Conservation (phyloP, 2,113 vertebrate species). For the Platichthys stellatus region DNA sequence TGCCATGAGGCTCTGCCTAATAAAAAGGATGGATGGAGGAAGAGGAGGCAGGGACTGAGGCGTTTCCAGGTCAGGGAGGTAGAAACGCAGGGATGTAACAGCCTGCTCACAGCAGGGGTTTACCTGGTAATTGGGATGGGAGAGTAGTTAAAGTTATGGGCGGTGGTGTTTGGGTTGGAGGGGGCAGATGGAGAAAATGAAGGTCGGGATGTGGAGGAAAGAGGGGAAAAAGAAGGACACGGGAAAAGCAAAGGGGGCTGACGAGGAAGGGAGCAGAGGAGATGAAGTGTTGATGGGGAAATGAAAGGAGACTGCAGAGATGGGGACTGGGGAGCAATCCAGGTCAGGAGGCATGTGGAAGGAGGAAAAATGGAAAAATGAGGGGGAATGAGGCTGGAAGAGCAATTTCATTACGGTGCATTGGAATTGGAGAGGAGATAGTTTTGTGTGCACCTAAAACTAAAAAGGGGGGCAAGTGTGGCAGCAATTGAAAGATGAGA, state of each 20-base stretch:
- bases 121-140: constrained; percentile 68
- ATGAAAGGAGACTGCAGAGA: neutral
- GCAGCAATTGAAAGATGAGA: constrained; percentile 11
- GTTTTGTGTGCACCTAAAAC: constrained; percentile 36
- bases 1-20: constrained; percentile 34
- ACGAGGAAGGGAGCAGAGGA: neutral
- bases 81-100: constrained; percentile 38
- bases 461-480: neutral
- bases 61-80: constrained; percentile 50
- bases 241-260: neutral
- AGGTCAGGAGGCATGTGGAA: constrained; percentile 18
- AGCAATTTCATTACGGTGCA: constrained; percentile 50
- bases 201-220: neutral
- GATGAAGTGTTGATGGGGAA: neutral
- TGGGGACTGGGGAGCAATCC: constrained; percentile 7
- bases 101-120: constrained; percentile 36
- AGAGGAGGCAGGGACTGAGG: constrained; percentile 9
- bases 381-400: constrained; percentile 1
- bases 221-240: neutral
- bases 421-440: constrained; percentile 30
- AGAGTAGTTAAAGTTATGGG: constrained; percentile 50
- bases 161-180: neutral
- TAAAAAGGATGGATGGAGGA: constrained; percentile 52
- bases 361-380: constrained; percentile 43
- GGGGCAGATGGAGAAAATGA: constrained; percentile 33